Conservation (phyloP, 1,140 invertebrate genomes). For the Hyposmocoma kahamanoa region DNA sequence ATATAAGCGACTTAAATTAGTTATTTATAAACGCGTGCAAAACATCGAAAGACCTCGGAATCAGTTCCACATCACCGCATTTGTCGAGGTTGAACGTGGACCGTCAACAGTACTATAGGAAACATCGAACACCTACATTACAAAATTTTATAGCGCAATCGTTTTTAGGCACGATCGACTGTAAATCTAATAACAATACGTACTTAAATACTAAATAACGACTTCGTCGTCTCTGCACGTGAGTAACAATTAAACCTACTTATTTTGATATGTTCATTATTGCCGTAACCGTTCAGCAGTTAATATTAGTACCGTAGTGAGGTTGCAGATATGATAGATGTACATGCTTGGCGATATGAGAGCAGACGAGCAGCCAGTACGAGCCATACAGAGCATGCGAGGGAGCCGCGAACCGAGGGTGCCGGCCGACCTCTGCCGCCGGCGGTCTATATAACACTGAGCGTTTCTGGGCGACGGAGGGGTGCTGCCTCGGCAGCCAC, state of each 20-base stretch:
- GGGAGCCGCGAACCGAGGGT: slow-evolving; percentile 4
- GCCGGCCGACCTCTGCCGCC: not conserved
- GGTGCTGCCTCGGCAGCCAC: slow-evolving; percentile 37
- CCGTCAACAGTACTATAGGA: not conserved
- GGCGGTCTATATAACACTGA: slow-evolving; percentile 61
- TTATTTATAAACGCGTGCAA: too few relatives aligned
- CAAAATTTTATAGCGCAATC: not conserved
- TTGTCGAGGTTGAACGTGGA: too few relatives aligned
- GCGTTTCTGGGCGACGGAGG: slow-evolving; percentile 48
- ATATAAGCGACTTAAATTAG: too few relatives aligned
- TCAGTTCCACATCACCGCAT: too few relatives aligned
- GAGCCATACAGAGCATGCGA: slow-evolving; percentile 28
- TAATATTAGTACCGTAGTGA: slow-evolving; percentile 7
- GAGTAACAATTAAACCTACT: slow-evolving; percentile 28
- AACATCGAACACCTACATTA: not conserved
- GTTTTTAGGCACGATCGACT: slow-evolving; percentile 22
- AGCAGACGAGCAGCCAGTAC: slow-evolving; percentile 32
- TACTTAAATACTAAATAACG: slow-evolving; percentile 60
- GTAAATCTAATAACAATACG: slow-evolving; percentile 20
- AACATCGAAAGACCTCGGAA: too few relatives aligned
- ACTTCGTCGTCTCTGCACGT: slow-evolving; percentile 25
- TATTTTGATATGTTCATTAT: slow-evolving; percentile 60
- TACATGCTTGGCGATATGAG: slow-evolving; percentile 52
- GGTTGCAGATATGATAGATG: slow-evolving; percentile 22
- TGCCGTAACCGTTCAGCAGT: slow-evolving; percentile 30